Evolutionary conservation across 2,888 invertebrate species (phyloP).

Genomic region (Fragum sueziense): DNA sequence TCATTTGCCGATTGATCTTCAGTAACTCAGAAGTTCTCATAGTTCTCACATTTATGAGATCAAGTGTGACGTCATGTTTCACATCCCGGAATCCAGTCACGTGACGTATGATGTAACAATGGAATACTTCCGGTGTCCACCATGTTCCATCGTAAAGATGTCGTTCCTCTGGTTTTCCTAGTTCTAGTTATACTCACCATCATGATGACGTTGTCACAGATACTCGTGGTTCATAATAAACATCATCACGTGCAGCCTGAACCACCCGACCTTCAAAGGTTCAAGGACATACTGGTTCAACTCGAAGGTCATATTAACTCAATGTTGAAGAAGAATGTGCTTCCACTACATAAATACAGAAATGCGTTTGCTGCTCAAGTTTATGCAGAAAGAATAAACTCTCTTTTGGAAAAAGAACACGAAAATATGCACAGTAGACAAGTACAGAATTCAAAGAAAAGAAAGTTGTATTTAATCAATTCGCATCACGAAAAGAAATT

Average conservation of each 20-base stretch:
- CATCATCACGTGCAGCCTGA: conserved; percentile 32
- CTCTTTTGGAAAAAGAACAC: background rate
- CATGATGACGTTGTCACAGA: conserved; percentile 57
- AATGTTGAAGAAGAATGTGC: conserved; percentile 44
- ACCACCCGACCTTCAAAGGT: conserved; percentile 29
- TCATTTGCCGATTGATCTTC: no score
- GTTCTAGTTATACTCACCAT: conserved; percentile 44
- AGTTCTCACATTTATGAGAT: no score
- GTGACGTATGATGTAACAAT: background rate
- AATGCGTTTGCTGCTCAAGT: conserved; percentile 20
- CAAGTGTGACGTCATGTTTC: background rate
- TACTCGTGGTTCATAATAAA: conserved; percentile 55
- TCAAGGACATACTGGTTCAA: conserved; percentile 29
- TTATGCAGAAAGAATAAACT: conserved; percentile 36
- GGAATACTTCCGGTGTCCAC: background rate
- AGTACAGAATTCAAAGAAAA: background rate
- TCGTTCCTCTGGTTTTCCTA: conserved; percentile 43
- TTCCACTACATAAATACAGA: conserved; percentile 27
- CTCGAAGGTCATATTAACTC: conserved; percentile 41
- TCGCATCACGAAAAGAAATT: background rate
- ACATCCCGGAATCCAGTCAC: background rate
- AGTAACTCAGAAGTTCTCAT: no score
- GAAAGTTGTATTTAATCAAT: background rate
- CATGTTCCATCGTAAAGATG: conserved; percentile 58
- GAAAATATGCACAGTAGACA: background rate